phyloP scores from a whole-genome alignment of 1,140 invertebrate species.

The Eupristina koningsbergeri region DNA sequence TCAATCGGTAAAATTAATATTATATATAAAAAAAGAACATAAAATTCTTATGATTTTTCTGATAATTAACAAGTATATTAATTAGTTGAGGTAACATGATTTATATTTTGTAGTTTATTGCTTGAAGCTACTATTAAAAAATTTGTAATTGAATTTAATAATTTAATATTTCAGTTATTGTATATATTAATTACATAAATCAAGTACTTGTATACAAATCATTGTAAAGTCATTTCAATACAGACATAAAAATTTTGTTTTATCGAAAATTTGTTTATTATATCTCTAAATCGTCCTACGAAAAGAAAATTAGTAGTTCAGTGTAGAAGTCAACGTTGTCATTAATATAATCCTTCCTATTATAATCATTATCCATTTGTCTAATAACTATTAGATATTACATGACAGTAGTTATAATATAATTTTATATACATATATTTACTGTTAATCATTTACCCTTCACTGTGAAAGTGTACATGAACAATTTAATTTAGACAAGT shows the following conservation, averaged over 20 bases:
- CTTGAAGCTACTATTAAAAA: background rate
- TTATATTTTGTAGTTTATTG: background rate
- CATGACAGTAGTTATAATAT: background rate
- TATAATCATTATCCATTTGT: background rate
- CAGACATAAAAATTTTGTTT: too few species aligned
- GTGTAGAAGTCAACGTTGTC: slow-evolving; percentile 6
- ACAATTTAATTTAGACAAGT: slow-evolving; percentile 41
- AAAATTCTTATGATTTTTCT: background rate
- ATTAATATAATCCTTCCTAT: slow-evolving; percentile 7
- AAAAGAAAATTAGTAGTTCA: slow-evolving; percentile 45
- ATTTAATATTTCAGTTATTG: background rate
- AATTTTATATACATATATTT: slow-evolving; percentile 3
- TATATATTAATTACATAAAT: background rate
- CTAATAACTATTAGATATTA: background rate
- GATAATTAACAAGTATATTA: background rate
- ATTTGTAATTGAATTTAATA: background rate
- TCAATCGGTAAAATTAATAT: too few species aligned
- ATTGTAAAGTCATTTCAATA: background rate
- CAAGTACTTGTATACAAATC: background rate
- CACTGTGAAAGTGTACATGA: slow-evolving; percentile 37
- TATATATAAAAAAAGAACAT: too few species aligned
- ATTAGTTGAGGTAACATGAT: background rate
- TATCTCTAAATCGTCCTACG: slow-evolving; percentile 50
- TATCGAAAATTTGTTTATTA: slow-evolving; percentile 21
- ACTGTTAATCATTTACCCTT: background rate